Evolutionary conservation across 1,140 invertebrate species (phyloP), one percentile per base, ranked within the genome.

Genomic region (Chelonus insularis): DNA sequence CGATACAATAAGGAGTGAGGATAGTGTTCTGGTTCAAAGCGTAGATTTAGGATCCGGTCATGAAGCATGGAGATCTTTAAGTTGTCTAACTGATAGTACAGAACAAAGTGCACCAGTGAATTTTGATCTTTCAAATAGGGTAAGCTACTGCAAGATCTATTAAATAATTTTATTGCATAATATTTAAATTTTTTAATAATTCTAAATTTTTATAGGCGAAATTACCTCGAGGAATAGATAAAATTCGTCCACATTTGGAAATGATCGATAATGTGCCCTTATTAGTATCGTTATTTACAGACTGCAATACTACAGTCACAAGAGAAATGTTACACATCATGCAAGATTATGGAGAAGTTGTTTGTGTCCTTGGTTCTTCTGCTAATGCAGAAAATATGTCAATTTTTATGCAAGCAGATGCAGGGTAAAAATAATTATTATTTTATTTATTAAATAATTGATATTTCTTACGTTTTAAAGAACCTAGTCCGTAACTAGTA

Each of bases 241-340:
- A 98, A 79, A 98, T 98, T 63, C 85, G 95, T 18, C 95, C 96
- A 0, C 97, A 99, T 79, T 87, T 99, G 57, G 91, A 96, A 76
- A 85, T 92, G 67, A 93, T 98, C 65, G 97, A 99, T 76, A 98
- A 98, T 83, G 96, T 99, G 32, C 97, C 97, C 1, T 80, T 99
- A 8, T 84, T 97, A 39, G 96, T 99, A 1, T 97, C 95, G 0
- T 83, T 99, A 0, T 99, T 98, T 73, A 98, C 96, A 1, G 97
- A 99, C 79, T 98, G 96, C 80, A 96, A 91, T 4, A 87, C 94
- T 7, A 82, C 88, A 71, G 93, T 91, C 0, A 95, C 94, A 0
- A 83, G 87, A 12, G 90, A 94, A 77, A 97, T 98, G 95, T 85
- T 97, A 61, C 86, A 89, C 60, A 97, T 97, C 50, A 96, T 97